Evolutionary conservation across 2,888 invertebrate species (phyloP).

Genomic region (Charanyca ferruginea): DNA sequence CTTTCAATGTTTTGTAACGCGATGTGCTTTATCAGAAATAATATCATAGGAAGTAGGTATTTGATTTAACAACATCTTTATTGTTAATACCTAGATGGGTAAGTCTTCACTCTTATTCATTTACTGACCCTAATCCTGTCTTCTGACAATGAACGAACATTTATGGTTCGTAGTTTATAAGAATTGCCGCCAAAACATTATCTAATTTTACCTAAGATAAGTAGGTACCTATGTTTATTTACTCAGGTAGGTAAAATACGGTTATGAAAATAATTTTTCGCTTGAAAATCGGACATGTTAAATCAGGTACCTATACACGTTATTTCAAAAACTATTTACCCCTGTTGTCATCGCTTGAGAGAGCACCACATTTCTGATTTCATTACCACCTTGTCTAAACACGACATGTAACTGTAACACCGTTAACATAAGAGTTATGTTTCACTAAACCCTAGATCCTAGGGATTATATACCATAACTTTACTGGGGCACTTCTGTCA

Average conservation of each 20-base stretch:
- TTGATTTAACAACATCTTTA: no score
- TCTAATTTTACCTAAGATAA: neutral
- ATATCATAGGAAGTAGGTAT: no score
- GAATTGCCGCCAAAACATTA: constrained; percentile 38
- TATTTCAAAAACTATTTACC: constrained; percentile 71
- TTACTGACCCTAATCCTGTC: no score
- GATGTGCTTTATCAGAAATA: no score
- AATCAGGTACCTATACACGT: neutral
- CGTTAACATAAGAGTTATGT: constrained; percentile 79
- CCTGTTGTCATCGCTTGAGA: constrained; percentile 86
- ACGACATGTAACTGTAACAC: constrained; percentile 76
- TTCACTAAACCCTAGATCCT: constrained; percentile 67
- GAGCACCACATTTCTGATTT: constrained; percentile 84
- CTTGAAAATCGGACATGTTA: constrained; percentile 12
- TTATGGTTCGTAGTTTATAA: neutral
- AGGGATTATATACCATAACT: constrained; percentile 56
- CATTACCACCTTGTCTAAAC: constrained; percentile 81
- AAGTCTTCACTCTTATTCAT: no score
- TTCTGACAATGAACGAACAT: neutral
- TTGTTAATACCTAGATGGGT: no score
- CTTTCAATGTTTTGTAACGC: no score
- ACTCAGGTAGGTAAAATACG: neutral
- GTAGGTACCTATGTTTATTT: neutral
- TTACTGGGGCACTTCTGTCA: constrained; percentile 18
- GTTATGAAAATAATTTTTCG: neutral